Conservation (phyloP, 2,797 vertebrate species). For the Crocidura indochinensis region DNA sequence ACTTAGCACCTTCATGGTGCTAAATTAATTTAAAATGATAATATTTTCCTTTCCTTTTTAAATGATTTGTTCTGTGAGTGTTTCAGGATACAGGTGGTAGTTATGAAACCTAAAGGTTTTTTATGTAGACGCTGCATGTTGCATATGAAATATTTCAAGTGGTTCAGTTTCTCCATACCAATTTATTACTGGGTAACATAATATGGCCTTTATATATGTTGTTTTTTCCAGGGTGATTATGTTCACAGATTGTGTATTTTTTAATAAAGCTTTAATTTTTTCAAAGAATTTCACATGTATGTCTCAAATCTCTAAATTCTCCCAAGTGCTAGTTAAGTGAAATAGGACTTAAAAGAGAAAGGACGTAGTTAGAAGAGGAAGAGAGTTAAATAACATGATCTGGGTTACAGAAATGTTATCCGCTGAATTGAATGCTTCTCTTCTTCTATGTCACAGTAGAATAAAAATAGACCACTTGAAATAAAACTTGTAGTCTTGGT, state of each 20-base stretch:
- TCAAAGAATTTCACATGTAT: constrained; percentile 42
- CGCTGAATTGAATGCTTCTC: background rate
- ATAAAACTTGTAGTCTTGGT: background rate
- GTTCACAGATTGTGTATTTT: constrained; percentile 58
- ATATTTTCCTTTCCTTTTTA: constrained; percentile 63
- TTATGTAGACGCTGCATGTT: constrained; percentile 39
- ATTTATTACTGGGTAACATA: constrained; percentile 73
- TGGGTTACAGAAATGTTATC: background rate
- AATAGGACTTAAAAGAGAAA: background rate
- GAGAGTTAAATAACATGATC: background rate
- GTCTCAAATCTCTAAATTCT: constrained; percentile 29
- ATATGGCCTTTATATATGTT: constrained; percentile 15
- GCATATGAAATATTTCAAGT: constrained; percentile 58
- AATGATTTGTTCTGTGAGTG: constrained; percentile 51
- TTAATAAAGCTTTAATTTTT: constrained; percentile 58
- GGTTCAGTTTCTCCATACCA: constrained; percentile 58
- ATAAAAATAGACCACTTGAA: background rate
- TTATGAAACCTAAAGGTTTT: constrained; percentile 54
- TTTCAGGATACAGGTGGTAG: constrained; percentile 59
- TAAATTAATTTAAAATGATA: constrained; percentile 83
- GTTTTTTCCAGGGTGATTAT: background rate
- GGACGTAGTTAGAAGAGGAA: background rate
- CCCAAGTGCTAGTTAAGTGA: background rate
- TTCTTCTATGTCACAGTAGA: background rate
- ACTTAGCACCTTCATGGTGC: constrained; percentile 79